Evolutionary conservation across 2,113 vertebrate genomes (phyloP).

Genomic region (Muscicapa adusta): DNA sequence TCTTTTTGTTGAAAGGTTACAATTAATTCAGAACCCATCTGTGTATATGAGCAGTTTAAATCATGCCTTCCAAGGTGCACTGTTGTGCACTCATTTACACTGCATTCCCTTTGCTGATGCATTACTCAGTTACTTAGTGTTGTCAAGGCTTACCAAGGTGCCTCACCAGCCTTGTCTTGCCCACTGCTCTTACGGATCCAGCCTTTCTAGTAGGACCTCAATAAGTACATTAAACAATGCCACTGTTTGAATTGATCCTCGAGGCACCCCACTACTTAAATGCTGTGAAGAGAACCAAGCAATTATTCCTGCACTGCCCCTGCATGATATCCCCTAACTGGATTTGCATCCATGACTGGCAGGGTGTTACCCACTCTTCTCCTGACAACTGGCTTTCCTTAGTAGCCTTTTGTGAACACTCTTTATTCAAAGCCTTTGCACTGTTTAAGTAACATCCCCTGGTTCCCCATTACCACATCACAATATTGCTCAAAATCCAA

Average conservation of each 20-base stretch:
- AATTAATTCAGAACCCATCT: conserved; percentile 56
- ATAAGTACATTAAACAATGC: conserved; percentile 31
- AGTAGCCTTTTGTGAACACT: conserved; percentile 4
- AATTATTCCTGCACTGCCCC: conserved; percentile 32
- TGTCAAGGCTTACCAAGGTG: conserved; percentile 32
- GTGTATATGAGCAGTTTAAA: conserved; percentile 42
- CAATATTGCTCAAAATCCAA: conserved; percentile 20
- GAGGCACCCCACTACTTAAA: conserved; percentile 38
- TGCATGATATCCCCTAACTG: background rate
- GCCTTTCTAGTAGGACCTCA: conserved; percentile 31
- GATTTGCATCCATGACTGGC: conserved; percentile 52
- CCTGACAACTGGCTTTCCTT: conserved; percentile 30
- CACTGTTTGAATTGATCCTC: background rate
- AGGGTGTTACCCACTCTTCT: conserved; percentile 30
- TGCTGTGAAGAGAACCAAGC: conserved; percentile 10
- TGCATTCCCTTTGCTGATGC: conserved; percentile 11
- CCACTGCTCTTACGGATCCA: conserved; percentile 5
- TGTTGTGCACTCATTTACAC: conserved; percentile 22
- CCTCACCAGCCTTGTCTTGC: conserved; percentile 5
- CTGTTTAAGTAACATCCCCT: conserved; percentile 43
- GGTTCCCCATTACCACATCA: conserved; percentile 12
- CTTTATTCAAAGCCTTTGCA: conserved; percentile 47
- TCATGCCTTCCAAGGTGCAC: conserved; percentile 35
- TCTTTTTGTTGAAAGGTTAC: conserved; percentile 58
- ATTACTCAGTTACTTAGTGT: conserved; percentile 43